Evolutionary conservation across 2,888 invertebrate species (phyloP), one percentile per base, ranked within the genome.

Genomic region (Perithous albicinctus): DNA sequence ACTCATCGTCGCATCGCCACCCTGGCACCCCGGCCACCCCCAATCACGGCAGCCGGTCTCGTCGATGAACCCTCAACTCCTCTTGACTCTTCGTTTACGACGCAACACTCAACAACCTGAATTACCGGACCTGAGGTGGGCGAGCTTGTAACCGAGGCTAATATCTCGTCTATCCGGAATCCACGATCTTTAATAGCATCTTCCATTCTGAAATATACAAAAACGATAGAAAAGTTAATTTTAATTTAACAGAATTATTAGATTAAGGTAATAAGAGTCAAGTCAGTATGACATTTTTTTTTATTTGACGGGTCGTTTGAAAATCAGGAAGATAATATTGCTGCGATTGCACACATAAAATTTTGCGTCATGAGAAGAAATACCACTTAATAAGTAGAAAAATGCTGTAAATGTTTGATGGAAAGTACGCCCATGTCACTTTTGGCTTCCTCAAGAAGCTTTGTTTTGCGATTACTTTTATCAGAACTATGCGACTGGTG

Each of bases 1-100:
- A 90, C 91, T 92, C 92, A 92, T 92, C 92, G 91, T 92, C 90
- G 92, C 91, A 92, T 91, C 90, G 90, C 90, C 89, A 88, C 88
- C 87, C 89, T 86, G 88, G 88, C 86, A 86, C 87, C 87, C 86
- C 85, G 85, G 85, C 86, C 86, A 87, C 85, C 87, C 86, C 86
- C 87, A 85, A 88, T 86, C 84, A 78, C 82, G 77, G 77, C 82
- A 82, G 82, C 74, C 79, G 73, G 83, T 85, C 84, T 86, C 83
- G 85, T 86, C 75, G 64, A 70, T 69, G 29, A 66, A 72, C 51
- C 75, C 51, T 38, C 8, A 23, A 63, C 56, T 15, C 67, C 74
- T 46, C 38, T 76, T 59, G 82, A 69, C 78, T 83, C 72, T 46
- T 46, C 72, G 79, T 63, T 77, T 56, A 51, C 82, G 38, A 77